Evolutionary conservation across 2,888 invertebrate species (phyloP), one percentile per base, ranked within the genome.

Genomic region (Caenorhabditis drosophilae): DNA sequence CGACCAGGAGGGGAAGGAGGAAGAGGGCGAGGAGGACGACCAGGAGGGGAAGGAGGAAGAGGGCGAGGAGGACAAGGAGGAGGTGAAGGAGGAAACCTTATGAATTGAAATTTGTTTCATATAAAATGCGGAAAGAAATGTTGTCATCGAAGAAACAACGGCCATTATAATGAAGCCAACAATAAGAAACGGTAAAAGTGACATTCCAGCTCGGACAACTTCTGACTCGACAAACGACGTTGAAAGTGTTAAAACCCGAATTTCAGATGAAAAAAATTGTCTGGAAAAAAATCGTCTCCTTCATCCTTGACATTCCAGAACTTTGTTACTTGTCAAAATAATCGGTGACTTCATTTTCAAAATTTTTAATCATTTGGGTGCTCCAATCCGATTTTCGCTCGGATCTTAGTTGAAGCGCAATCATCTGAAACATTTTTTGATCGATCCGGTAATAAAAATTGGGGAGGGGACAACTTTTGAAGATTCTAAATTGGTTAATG

Each of bases 221-320:
- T 80, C 80, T 20, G 72, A 57, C 49, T 80, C 80, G 7, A 80
- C 79, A 35, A 69, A 79, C 2, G 80, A 74, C 1, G 80, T 79
- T 36, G 75, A 75, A 7, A 80, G 67, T 27, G 75, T 77, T 23
- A 80, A 55, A n/a, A 79, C 74, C 9, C 70, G 64, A 9, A 80
- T 56, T 11, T 67, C 46, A 1, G 51, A 38, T n/a, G 77, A 78
- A 23, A 59, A 42, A 69, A 75, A 80, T 15, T 75, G 60, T 41
- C 78, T 79, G 48, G 54, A 74, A 49, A 25, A 31, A 6, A 40
- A 40, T 20, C 6, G 4, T 40, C 15, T n/a, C 36, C 16, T n/a
- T n/a, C n/a, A n/a, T n/a, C n/a, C n/a, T 36, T 36, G 4, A 15
- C 15, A 36, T 4, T 36, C 36, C 11, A 36, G n/a, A n/a, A 15